These are phyloP conservation scores for Antennarius striatus DNA, from an alignment of 2,113 vertebrate species.

Conservation along the genomic window DNA sequence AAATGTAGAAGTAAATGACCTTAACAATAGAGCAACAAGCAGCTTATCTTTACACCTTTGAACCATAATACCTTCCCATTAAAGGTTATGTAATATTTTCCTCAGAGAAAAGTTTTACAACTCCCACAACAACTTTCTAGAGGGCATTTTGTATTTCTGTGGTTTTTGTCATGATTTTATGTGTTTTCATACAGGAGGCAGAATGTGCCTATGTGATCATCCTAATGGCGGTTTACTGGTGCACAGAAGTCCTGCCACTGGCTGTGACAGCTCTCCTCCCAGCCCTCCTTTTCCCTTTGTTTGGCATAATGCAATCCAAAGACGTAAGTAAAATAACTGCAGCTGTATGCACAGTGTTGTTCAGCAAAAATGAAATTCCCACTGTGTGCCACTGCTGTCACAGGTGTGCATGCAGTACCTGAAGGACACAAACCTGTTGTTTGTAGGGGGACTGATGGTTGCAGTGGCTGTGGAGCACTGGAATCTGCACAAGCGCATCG, in stretches of 20 bases:
- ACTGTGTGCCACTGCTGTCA: background rate
- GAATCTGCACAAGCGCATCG: slow-evolving; percentile 95
- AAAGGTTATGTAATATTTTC: slow-evolving; percentile 6
- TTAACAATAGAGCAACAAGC: too few relatives aligned
- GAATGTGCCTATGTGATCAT: slow-evolving; percentile 89
- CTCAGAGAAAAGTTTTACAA: background rate
- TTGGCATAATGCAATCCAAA: slow-evolving; percentile 90
- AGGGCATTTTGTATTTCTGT: background rate
- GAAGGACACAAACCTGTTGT: slow-evolving; percentile 94
- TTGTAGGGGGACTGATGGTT: slow-evolving; percentile 91
- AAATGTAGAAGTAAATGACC: too few relatives aligned
- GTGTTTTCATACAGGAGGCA: slow-evolving; percentile 83
- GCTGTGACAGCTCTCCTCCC: slow-evolving; percentile 91
- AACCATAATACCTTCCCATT: slow-evolving; percentile 15
- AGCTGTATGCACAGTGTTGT: background rate
- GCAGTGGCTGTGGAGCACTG: slow-evolving; percentile 93
- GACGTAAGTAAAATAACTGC: slow-evolving; percentile 71
- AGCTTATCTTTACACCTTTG: slow-evolving; percentile 40
- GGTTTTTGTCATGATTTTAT: background rate
- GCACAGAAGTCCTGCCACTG: slow-evolving; percentile 92
- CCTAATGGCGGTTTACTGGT: slow-evolving; percentile 96
- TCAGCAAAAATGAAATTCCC: background rate
- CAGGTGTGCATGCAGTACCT: slow-evolving; percentile 97
- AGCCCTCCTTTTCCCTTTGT: slow-evolving; percentile 89
- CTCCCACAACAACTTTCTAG: background rate